Conservation (phyloP, 2,888 invertebrate species). For the Apoderus coryli region DNA sequence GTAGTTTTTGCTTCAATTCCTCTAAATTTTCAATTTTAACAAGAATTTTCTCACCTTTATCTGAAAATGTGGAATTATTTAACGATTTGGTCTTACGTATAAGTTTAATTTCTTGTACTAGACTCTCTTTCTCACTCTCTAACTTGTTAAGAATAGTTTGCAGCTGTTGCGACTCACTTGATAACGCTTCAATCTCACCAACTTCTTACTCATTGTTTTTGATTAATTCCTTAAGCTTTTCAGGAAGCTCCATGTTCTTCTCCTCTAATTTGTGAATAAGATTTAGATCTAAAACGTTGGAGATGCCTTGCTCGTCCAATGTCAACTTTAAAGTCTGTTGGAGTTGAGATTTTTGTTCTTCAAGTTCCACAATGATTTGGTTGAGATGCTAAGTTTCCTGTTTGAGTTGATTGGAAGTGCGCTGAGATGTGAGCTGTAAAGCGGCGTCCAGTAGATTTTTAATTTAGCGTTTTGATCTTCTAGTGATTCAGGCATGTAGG, state of each 20-base stretch:
- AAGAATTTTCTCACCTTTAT: too few relatives aligned
- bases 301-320: constrained; percentile 8
- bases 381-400: constrained; percentile 15
- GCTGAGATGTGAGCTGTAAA: constrained; percentile 16
- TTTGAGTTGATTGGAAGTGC: constrained; percentile 12
- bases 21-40: too few relatives aligned
- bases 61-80: too few relatives aligned
- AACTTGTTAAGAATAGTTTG: constrained; percentile 14
- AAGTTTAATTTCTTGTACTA: constrained; percentile 13
- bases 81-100: constrained; percentile 15
- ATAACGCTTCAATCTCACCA: constrained; percentile 13
- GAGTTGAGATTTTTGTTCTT: constrained; percentile 17
- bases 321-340: constrained; percentile 15
- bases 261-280: constrained; percentile 12
- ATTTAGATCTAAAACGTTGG: constrained; percentile 8
- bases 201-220: constrained; percentile 15
- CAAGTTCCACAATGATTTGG: constrained; percentile 14
- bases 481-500: too few relatives aligned
- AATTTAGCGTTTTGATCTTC: constrained; percentile 20
- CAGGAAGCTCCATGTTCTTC: constrained; percentile 15
- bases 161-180: constrained; percentile 15
- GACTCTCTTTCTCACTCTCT: constrained; percentile 14
- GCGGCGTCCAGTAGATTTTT: constrained; percentile 17
- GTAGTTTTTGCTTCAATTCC: constrained; percentile 7
- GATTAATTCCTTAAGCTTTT: constrained; percentile 15